phyloP scores from a whole-genome alignment of 2,888 invertebrate genomes.

The Aporophyla nigra region DNA sequence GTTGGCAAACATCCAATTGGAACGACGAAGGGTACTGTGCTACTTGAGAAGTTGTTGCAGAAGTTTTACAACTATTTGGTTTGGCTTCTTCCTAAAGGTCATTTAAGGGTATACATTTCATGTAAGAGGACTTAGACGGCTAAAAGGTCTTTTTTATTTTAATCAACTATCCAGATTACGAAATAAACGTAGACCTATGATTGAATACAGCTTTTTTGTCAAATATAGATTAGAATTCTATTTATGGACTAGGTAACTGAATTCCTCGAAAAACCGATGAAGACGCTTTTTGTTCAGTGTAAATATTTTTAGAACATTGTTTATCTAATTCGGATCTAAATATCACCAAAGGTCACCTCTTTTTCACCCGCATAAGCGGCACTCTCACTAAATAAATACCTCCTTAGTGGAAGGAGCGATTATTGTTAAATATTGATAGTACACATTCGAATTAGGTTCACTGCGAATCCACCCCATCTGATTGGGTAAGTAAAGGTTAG shows the following conservation, averaged over 20 bases:
- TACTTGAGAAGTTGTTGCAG: constrained; percentile 14
- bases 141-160: too few species aligned
- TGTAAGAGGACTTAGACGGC: background rate
- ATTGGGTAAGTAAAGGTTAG: background rate
- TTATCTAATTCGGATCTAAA: background rate
- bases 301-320: background rate
- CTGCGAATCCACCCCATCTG: background rate
- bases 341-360: background rate
- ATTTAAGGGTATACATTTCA: background rate
- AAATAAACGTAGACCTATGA: background rate
- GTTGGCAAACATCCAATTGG: constrained; percentile 25
- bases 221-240: background rate
- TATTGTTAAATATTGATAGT: background rate
- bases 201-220: too few species aligned
- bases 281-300: background rate
- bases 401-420: background rate
- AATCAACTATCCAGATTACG: background rate
- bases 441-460: background rate
- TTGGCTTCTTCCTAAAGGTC: background rate
- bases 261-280: background rate
- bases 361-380: too few species aligned
- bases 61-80: background rate
- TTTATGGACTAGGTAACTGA: background rate
- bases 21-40: background rate
- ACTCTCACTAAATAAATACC: too few species aligned